phyloP scores from a whole-genome alignment of 1,140 invertebrate species.

The Penaeus japonicus region DNA sequence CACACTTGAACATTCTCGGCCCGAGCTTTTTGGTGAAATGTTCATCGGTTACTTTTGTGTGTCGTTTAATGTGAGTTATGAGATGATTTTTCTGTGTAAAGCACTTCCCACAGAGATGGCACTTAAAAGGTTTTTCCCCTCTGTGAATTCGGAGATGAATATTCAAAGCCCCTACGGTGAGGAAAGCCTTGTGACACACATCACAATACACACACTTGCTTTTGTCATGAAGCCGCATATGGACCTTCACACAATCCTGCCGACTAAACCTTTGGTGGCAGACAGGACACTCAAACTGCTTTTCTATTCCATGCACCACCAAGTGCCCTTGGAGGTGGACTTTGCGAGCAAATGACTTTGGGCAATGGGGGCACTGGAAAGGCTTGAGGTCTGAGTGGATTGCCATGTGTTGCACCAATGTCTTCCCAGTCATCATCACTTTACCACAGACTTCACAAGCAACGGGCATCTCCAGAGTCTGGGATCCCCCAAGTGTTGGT shows the following conservation, averaged over 20 bases:
- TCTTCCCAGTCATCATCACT: slow-evolving; percentile 57
- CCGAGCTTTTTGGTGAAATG: slow-evolving; percentile 58
- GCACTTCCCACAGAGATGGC: slow-evolving; percentile 57
- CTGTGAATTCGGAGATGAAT: slow-evolving; percentile 58
- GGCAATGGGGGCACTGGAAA: slow-evolving; percentile 58
- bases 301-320: slow-evolving; percentile 57
- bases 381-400: slow-evolving; percentile 58
- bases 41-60: slow-evolving; percentile 57
- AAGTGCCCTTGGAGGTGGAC: slow-evolving; percentile 58
- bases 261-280: slow-evolving; percentile 58
- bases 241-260: slow-evolving; percentile 58
- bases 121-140: slow-evolving; percentile 59
- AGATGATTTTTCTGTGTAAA: slow-evolving; percentile 59
- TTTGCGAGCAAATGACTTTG: slow-evolving; percentile 57
- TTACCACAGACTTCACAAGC: slow-evolving; percentile 56
- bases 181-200: slow-evolving; percentile 58
- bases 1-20: slow-evolving; percentile 58
- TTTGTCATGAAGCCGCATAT: slow-evolving; percentile 59
- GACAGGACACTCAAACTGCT: slow-evolving; percentile 58
- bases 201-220: slow-evolving; percentile 59
- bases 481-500: background rate
- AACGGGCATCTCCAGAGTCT: slow-evolving; percentile 49
- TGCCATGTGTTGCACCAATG: slow-evolving; percentile 58
- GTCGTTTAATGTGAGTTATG: slow-evolving; percentile 58
- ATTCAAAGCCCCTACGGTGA: slow-evolving; percentile 57